Base-by-base conservation (phyloP, 2,888 invertebrate genomes). In the Exephanes ischioxanthus region DNA sequence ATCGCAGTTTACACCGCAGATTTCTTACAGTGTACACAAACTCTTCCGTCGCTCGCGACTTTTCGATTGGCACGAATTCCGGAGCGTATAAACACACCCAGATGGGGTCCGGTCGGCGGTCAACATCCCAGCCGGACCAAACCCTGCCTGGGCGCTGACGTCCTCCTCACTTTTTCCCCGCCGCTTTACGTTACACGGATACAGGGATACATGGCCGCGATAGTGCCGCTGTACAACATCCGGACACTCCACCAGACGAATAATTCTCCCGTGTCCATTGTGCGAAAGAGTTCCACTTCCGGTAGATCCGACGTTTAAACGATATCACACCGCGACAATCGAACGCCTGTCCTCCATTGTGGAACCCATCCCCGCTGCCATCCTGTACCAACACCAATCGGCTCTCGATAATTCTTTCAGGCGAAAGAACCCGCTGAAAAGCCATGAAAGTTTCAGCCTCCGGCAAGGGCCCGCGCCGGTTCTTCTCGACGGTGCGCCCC, bases 381-480 rank as follows among this genome's bases (percentile, higher is more conserved):
- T 58, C 26, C 70, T 55, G 33, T 58, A 61, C 48, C 22, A 51
- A 81, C 76, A 51, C 53, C 66, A 37, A 67, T 37, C 86, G 85
- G 82, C 89, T 68, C 77, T 33, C 91, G 90, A 91, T 91, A 91
- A 92, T 92, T 92, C 91, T 92, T 91, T 90, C 90, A 88, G 88
- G 89, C 71, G 75, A 66, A 75, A 83, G 22, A 58, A 58, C 78
- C 14, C 75, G 55, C 30, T 90, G 88, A 90, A 88, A 89, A 90
- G 91, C 89, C 90, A 89, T 89, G 90, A 90, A 92, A 92, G 89
- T 92, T 92, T 91, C 88, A 86, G 87, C 86, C 87, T 85, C 83
- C 88, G 84, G 55, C 41, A 41, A 73, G 53, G 41, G 48, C 37
- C 7, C 67, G 76, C 41, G 76, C 41, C 58, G 61, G 61, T 80